Percentiles rank a stretch among this genome's conserved stretches.
phyloP scores from a whole-genome alignment of 2,888 invertebrate species.

The Lasioglossum figueresi region DNA sequence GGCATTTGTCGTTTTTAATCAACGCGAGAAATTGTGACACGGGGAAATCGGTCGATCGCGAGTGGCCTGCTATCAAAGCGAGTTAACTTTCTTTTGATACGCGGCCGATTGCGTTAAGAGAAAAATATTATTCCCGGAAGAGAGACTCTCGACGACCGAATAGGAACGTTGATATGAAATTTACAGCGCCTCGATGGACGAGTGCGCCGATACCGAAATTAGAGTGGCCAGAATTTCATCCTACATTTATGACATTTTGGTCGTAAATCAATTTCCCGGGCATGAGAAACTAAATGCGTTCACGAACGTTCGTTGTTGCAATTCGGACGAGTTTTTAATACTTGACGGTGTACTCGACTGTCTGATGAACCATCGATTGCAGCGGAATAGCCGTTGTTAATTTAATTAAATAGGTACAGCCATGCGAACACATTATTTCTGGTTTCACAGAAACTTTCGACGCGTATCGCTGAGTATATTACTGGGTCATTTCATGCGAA shows the following conservation, averaged over 20 bases:
- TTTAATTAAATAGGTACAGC: neutral
- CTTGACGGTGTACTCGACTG: neutral
- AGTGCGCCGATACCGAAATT: neutral
- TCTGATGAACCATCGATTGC: neutral
- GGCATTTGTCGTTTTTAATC: conserved; percentile 59
- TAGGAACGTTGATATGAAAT: neutral
- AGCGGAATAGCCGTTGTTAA: neutral
- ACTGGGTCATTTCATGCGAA: too few species aligned
- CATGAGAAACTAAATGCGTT: neutral
- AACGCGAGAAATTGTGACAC: conserved; percentile 6
- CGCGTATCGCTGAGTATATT: too few species aligned
- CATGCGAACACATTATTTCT: neutral
- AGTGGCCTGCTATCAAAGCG: neutral
- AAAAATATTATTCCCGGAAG: neutral
- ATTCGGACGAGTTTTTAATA: neutral
- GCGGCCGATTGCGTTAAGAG: conserved; percentile 31
- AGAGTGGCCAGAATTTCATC: neutral
- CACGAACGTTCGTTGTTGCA: neutral
- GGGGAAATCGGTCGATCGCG: conserved; percentile 25
- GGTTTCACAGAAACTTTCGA: too few species aligned
- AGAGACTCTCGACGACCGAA: neutral
- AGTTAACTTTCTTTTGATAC: conserved; percentile 37
- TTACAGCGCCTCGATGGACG: neutral
- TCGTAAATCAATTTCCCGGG: neutral
- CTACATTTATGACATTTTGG: neutral